phyloP scores from a whole-genome alignment of 1,140 invertebrate genomes.

The Conopomorpha cramerella region DNA sequence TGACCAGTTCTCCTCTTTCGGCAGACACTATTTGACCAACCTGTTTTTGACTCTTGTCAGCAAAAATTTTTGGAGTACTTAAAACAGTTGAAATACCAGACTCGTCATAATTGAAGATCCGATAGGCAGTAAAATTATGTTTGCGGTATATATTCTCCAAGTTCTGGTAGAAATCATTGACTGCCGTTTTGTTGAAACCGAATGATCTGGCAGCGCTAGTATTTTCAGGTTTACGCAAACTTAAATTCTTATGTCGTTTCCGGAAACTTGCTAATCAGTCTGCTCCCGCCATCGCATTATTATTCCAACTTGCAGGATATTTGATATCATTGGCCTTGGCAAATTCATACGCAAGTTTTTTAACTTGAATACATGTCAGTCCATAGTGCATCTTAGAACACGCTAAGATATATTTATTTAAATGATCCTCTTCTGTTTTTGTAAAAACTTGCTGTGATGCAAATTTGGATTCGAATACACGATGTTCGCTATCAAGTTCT shows the following conservation, averaged over 20 bases:
- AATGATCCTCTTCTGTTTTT: conserved; percentile 8
- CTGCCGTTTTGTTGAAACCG: conserved; percentile 29
- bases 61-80: conserved; percentile 21
- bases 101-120: conserved; percentile 55
- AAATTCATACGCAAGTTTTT: conserved; percentile 28
- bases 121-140: conserved; percentile 22
- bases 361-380: conserved; percentile 12
- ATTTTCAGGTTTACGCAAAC: conserved; percentile 35
- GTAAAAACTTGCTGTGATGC: conserved; percentile 11
- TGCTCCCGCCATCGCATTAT: conserved; percentile 11
- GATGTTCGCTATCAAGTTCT: conserved; percentile 6
- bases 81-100: conserved; percentile 39
- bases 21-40: conserved; percentile 32
- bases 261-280: conserved; percentile 11
- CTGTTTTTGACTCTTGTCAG: conserved; percentile 28
- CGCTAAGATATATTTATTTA: conserved; percentile 11
- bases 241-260: conserved; percentile 15
- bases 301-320: conserved; percentile 13
- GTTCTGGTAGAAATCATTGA: conserved; percentile 15
- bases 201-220: conserved; percentile 33
- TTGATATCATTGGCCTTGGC: conserved; percentile 15
- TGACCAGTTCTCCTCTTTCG: conserved; percentile 34
- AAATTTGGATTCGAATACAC: conserved; percentile 5
- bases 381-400: conserved; percentile 29
- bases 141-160: conserved; percentile 5